Evolutionary conservation across 2,797 vertebrate species (phyloP), one percentile per base, ranked within the genome.

Genomic region (Argyrosomus regius): DNA sequence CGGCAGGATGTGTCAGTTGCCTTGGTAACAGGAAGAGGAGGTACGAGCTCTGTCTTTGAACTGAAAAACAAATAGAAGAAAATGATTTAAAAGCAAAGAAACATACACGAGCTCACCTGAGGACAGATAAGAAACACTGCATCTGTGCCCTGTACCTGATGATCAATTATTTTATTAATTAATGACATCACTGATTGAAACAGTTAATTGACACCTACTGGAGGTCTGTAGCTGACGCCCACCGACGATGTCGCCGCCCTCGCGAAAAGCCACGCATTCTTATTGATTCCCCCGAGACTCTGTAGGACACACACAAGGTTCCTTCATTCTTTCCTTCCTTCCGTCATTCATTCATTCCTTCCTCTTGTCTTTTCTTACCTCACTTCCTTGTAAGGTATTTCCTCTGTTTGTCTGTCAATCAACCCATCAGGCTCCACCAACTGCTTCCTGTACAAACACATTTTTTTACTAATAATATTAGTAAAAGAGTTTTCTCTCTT

Each of bases 351-450:
- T 75, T 45, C 45, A 56, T 46, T 54, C 6, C 20, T 28, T 68
- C 46, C 24, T 3, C 16, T 4, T 5, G 4, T 28, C 5, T 4
- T 22, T 56, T 24, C 61, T 68, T 46, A 87, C 84, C 78, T 78
- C 22, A 87, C 71, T 75, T 83, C 81, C 26, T 53, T 78, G 39
- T 78, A 86, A 48, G 71, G 71, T 28, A 86, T 87, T 64, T 83
- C 78, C 67, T 83, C 81, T 9, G 22, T 61, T 50, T 69, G 71
- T 46, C 78, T 69, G 54, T 68, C 62, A 49, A 35, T 61, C 31
- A 58, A 28, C 56, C 16, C 22, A 0, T 46, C 12, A 4, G 77
- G 74, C 4, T 87, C 81, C 63, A 83, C 70, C 48, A 41, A 39
- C 59, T 78, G 75, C 28, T 81, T 87, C 81, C 81, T 87, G 71